Evolutionary conservation across 1,140 invertebrate genomes (phyloP).

Genomic region (Gryon sp.): DNA sequence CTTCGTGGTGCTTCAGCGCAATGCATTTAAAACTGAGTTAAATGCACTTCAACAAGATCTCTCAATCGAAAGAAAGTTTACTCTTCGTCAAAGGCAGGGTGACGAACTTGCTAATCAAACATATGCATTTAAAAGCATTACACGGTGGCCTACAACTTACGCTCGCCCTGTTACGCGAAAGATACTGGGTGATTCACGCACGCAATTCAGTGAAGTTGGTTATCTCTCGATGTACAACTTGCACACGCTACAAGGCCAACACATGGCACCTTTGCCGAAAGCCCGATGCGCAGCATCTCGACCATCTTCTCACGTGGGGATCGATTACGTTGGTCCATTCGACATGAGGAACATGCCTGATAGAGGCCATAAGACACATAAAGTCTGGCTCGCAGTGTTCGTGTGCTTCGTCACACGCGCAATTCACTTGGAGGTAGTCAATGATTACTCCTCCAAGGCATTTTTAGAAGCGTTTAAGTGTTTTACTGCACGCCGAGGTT

Average conservation of each 20-base stretch:
- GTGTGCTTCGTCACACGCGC: background rate
- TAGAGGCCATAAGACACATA: background rate
- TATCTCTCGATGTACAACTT: background rate
- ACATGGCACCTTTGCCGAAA: background rate
- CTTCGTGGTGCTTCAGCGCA: no score
- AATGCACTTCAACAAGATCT: background rate
- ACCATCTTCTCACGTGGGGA: constrained; percentile 39
- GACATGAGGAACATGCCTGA: background rate
- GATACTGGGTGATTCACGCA: background rate
- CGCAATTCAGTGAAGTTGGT: background rate
- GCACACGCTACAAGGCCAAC: background rate
- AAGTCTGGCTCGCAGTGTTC: constrained; percentile 3
- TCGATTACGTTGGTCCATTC: constrained; percentile 47
- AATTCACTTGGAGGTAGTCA: constrained; percentile 19
- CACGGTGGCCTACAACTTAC: background rate
- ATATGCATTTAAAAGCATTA: background rate
- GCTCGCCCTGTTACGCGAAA: background rate
- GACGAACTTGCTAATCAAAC: background rate
- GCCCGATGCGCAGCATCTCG: constrained; percentile 6
- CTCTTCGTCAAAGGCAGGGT: background rate
- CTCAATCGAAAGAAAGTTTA: background rate
- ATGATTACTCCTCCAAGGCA: no score
- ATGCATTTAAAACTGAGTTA: no score
- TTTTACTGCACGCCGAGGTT: no score
- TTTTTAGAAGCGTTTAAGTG: no score